These are phyloP conservation scores for Nicator chloris DNA, from an alignment of 2,113 vertebrate genomes.

Conservation along the genomic window DNA sequence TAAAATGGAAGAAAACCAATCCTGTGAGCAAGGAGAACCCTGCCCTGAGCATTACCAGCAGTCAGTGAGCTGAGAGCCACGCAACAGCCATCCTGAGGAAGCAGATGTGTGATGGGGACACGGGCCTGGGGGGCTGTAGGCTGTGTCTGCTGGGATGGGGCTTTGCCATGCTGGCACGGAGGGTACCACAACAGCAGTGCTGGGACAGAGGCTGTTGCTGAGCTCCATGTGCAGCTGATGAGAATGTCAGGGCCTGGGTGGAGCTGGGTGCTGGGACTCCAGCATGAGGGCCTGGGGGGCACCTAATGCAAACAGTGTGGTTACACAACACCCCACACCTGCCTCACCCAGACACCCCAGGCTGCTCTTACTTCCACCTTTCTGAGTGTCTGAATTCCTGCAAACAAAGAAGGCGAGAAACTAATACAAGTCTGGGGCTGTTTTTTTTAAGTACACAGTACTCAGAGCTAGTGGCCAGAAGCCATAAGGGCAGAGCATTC, in stretches of 20 bases:
- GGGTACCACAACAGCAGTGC: background rate
- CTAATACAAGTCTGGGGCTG: background rate
- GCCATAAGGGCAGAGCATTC: background rate
- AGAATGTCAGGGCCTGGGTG: background rate
- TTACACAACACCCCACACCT: background rate
- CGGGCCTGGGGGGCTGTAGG: background rate
- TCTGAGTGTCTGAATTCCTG: background rate
- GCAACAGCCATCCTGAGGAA: background rate
- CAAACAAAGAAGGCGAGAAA: background rate
- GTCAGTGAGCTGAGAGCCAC: background rate
- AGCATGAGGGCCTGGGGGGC: background rate
- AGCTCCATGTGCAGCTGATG: background rate
- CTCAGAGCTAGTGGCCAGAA: background rate
- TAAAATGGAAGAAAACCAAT: background rate
- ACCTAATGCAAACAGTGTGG: accelerated
- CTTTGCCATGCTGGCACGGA: background rate
- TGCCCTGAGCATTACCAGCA: background rate
- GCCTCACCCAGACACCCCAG: accelerated
- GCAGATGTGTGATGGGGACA: accelerated
- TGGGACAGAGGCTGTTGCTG: background rate
- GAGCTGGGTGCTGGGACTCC: background rate
- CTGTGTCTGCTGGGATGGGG: background rate
- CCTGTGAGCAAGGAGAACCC: background rate
- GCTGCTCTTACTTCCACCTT: background rate
- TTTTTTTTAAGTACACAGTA: background rate